These are phyloP conservation scores for Corapipo altera DNA, from an alignment of 2,113 vertebrate genomes.

Conservation along the genomic window DNA sequence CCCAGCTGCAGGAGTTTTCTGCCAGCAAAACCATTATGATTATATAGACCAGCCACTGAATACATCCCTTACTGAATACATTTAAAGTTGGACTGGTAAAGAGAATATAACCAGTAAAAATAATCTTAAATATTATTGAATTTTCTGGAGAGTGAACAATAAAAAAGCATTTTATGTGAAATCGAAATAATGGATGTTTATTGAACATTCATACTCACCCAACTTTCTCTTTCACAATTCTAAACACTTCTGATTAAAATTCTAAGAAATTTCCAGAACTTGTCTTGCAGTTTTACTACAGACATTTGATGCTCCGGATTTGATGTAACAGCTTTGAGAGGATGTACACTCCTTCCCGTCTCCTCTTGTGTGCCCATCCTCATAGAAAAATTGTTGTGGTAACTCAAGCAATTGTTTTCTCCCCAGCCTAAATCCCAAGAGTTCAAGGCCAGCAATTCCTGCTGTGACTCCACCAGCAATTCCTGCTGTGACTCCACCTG, in stretches of 20 bases:
- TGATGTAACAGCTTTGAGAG: not conserved
- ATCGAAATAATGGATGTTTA: not conserved
- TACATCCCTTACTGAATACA: fast-evolving
- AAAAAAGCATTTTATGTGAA: not conserved
- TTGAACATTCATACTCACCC: not conserved
- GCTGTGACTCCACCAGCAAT: not conserved
- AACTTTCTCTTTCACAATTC: not conserved
- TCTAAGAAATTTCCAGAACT: not conserved
- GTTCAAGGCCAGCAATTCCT: not conserved
- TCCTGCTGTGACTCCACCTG: not conserved
- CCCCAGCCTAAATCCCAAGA: not conserved
- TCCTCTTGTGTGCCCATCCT: not conserved
- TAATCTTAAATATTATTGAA: not conserved
- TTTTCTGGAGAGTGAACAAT: not conserved
- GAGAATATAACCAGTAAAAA: not conserved
- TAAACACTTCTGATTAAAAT: not conserved
- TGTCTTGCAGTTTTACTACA: not conserved
- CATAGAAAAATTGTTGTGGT: not conserved
- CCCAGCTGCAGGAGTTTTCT: not conserved
- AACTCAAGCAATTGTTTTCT: not conserved
- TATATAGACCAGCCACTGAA: not conserved
- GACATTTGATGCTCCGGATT: not conserved
- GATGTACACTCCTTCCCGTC: not conserved
- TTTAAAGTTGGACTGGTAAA: not conserved
- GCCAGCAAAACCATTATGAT: not conserved